A percentile compares a stretch with the other conserved stretches of the same genome.
These are phyloP conservation scores for Mizuhopecten yessoensis DNA, from an alignment of 1,140 invertebrate species.

Conservation along the genomic window DNA sequence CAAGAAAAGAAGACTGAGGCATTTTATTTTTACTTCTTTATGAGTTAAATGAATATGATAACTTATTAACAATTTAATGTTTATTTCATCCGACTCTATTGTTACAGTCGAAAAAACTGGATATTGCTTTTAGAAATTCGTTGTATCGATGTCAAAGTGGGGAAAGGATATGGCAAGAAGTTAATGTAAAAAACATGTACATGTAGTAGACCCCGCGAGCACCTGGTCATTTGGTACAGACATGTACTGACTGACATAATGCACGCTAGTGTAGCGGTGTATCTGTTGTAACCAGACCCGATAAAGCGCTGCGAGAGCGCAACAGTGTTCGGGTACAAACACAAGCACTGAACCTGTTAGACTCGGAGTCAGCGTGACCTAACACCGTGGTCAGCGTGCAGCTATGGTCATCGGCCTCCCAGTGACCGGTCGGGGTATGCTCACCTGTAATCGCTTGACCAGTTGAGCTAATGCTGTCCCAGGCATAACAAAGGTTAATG, in stretches of 20 bases:
- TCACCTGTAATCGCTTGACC: constrained; percentile 37
- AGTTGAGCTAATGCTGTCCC: constrained; percentile 20
- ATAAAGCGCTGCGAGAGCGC: constrained; percentile 10
- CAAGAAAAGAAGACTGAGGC: no score
- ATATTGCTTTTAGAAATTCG: no score
- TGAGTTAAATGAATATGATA: no score
- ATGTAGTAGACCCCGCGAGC: not conserved
- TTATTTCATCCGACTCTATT: no score
- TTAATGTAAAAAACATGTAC: no score
- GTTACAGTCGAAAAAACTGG: no score
- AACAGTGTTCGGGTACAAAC: constrained; percentile 32
- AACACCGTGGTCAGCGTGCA: not conserved
- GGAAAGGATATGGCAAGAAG: no score
- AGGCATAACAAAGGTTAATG: constrained; percentile 34
- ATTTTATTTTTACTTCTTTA: no score
- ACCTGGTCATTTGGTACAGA: not conserved
- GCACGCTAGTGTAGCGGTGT: not conserved
- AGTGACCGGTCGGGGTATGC: constrained; percentile 13
- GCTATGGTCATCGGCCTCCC: constrained; percentile 22
- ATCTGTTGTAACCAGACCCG: constrained; percentile 1
- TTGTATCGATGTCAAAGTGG: no score
- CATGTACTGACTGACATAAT: not conserved
- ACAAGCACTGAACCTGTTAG: not conserved
- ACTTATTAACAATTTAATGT: no score
- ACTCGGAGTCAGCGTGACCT: constrained; percentile 9